Evolutionary conservation across 2,113 vertebrate species (phyloP).

Genomic region (Pholis gunnellus): DNA sequence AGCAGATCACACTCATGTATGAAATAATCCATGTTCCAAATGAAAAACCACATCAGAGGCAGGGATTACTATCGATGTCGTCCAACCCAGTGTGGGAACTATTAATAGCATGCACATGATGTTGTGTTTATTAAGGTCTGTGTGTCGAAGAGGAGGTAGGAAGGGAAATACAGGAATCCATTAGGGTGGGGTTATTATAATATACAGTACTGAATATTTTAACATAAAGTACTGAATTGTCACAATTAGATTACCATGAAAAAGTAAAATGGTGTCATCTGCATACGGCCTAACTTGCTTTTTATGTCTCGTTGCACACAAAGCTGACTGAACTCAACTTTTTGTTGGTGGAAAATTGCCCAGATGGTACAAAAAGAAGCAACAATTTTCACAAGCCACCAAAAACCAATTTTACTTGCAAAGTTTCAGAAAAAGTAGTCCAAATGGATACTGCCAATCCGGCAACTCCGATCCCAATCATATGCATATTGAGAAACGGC

Average conservation of each 20-base stretch:
- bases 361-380: not conserved
- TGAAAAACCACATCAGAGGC: not conserved
- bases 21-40: not conserved
- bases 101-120: not conserved
- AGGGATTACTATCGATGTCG: not conserved
- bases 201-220: no score
- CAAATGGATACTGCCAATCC: not conserved
- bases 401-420: not conserved
- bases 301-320: not conserved
- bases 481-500: not conserved
- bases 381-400: not conserved
- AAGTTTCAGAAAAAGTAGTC: not conserved
- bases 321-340: not conserved
- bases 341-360: not conserved
- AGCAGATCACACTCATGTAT: slow-evolving; percentile 9
- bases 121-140: not conserved
- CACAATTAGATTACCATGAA: not conserved
- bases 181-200: no score
- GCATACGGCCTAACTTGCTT: not conserved
- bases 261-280: not conserved
- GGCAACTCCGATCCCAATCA: not conserved
- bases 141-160: not conserved
- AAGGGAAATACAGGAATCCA: not conserved
- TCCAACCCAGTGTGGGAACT: slow-evolving; percentile 7
- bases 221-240: not conserved